These are phyloP conservation scores for Enoplosus armatus DNA, from an alignment of 2,797 vertebrate genomes.

Conservation along the genomic window DNA sequence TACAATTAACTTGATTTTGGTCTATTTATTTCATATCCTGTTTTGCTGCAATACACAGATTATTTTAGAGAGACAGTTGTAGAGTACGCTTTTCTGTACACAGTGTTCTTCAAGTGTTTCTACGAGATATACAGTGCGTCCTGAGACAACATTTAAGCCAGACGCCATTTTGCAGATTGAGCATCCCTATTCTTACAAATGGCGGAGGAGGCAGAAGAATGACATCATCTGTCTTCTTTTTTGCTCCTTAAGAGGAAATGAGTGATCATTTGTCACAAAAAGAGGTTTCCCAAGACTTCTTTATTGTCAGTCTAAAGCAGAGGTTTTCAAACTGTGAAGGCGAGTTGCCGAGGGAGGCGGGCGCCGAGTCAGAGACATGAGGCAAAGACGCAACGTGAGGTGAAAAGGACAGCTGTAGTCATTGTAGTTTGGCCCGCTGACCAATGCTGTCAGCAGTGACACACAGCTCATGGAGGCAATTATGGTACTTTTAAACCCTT, in stretches of 20 bases:
- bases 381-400: not conserved
- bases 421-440: too few species aligned
- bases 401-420: not conserved
- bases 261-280: conserved; percentile 6
- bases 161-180: not conserved
- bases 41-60: conserved; percentile 45
- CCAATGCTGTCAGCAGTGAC: not conserved
- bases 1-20: conserved; percentile 72
- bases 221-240: conserved; percentile 8
- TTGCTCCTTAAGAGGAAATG: conserved; percentile 3
- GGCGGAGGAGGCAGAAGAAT: not conserved
- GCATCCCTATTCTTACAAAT: not conserved
- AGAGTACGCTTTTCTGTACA: not conserved
- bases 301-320: not conserved
- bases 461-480: not conserved
- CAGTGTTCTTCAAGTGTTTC: conserved; percentile 9
- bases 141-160: conserved; percentile 1
- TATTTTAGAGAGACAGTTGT: not conserved
- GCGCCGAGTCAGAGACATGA: not conserved
- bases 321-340: not conserved
- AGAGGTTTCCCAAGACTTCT: not conserved
- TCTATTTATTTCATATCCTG: conserved; percentile 63
- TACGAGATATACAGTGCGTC: conserved; percentile 2
- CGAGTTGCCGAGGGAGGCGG: not conserved
- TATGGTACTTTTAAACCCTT: not conserved